phyloP scores from a whole-genome alignment of 2,888 invertebrate species.

The Hirtodrosophila confusa region DNA sequence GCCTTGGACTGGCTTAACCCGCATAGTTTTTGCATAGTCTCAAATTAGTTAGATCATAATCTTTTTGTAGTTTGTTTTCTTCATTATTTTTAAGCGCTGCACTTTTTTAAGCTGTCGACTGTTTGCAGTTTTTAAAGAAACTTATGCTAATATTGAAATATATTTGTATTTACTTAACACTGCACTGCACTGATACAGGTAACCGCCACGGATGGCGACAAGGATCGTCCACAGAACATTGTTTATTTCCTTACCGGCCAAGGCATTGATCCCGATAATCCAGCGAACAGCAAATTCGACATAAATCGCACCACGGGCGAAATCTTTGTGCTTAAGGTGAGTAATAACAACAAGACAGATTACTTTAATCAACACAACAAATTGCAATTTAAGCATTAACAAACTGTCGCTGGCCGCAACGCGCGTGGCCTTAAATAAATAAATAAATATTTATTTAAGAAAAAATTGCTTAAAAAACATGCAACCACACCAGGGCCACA shows the following conservation, averaged over 20 bases:
- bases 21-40: slow-evolving; percentile 16
- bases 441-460: slow-evolving; percentile 30
- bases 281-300: slow-evolving; percentile 97
- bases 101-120: background rate
- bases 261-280: slow-evolving; percentile 97
- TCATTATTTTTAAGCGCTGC: background rate
- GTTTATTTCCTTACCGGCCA: slow-evolving; percentile 98
- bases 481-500: slow-evolving; percentile 23
- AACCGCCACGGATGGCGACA: slow-evolving; percentile 97
- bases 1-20: background rate
- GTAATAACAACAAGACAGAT: slow-evolving; percentile 59
- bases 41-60: background rate
- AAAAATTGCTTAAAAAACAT: slow-evolving; percentile 19
- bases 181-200: slow-evolving; percentile 87
- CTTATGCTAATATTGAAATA: slow-evolving; percentile 32
- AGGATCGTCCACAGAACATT: slow-evolving; percentile 96
- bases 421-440: slow-evolving; percentile 29
- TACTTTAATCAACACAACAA: slow-evolving; percentile 27
- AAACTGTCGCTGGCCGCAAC: slow-evolving; percentile 52
- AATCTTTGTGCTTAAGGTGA: slow-evolving; percentile 97
- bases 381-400: slow-evolving; percentile 50
- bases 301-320: slow-evolving; percentile 98
- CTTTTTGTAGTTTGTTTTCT: background rate
- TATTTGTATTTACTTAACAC: slow-evolving; percentile 14
- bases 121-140: background rate